A percentile compares a stretch with the other conserved stretches of the same genome.
These are phyloP conservation scores for Lampris megalopsis DNA, from an alignment of 2,113 vertebrate genomes.

Conservation along the genomic window DNA sequence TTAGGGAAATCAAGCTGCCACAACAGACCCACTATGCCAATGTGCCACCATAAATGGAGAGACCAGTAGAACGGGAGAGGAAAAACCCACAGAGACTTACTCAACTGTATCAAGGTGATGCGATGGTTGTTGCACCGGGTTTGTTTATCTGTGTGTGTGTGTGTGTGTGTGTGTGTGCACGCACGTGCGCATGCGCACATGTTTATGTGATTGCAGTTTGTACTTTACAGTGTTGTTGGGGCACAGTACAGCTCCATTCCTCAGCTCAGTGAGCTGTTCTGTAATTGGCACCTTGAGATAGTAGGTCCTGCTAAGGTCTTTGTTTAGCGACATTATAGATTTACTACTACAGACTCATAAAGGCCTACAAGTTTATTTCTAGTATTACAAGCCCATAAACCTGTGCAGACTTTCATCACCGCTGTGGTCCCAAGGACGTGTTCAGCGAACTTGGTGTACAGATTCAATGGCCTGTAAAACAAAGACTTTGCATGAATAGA, in stretches of 20 bases:
- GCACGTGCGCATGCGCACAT: not conserved
- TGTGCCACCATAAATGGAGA: conserved; percentile 38
- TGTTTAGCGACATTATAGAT: conserved; percentile 50
- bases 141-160: not conserved
- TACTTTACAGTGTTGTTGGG: not conserved
- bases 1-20: conserved; percentile 73
- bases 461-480: conserved; percentile 41
- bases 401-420: not conserved
- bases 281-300: not conserved
- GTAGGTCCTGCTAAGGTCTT: conserved; percentile 7
- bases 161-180: conserved; percentile 14
- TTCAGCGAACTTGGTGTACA: conserved; percentile 42
- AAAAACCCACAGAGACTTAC: conserved; percentile 42
- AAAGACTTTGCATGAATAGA: conserved; percentile 20
- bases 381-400: conserved; percentile 27
- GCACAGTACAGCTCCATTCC: conserved; percentile 5
- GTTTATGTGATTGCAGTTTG: not conserved
- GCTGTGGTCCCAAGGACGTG: conserved; percentile 37
- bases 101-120: conserved; percentile 32
- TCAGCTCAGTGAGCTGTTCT: conserved; percentile 9
- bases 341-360: conserved; percentile 43
- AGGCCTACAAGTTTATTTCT: conserved; percentile 44
- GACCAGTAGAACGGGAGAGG: conserved; percentile 44
- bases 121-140: conserved; percentile 6
- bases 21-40: conserved; percentile 62